Base-by-base conservation (phyloP, 2,113 vertebrate species). In the Pyrgilauda ruficollis region DNA sequence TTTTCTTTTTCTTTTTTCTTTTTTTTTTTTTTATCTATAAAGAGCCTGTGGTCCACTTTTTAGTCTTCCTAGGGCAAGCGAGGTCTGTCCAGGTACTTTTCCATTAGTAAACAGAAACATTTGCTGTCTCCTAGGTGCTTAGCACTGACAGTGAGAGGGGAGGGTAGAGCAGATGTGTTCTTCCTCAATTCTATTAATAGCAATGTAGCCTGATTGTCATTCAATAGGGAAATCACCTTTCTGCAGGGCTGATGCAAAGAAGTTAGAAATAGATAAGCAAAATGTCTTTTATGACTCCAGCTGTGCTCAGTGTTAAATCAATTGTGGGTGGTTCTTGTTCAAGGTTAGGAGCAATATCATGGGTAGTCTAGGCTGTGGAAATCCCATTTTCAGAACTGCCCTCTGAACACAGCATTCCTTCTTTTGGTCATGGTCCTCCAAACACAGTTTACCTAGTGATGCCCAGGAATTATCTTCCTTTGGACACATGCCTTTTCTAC, bases 41-140 rank as follows among this genome's bases (percentile, higher is more conserved):
- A 91, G 43, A 59, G 35, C 27, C 78, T 27, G 27, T 91, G 61
- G 67, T 73, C 90, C 59, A 67, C 49, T 90, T 94, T 95, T 90
- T 68, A 86, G 72, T 61, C 66, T 96, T 94, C 68, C 35, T n/a
- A 80, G 86, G 69, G 73, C 72, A 95, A 83, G 28, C 63, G 61
- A 95, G 63, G 73, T 95, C 87, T 94, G 68, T 91, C 89, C 90
- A 96, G 90, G 95, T 97, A 96, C 69, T 95, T 96, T 94, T 94
- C 90, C 92, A 84, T 91, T 79, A 87, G 93, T 92, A 94, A 93
- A 96, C 81, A 96, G 86, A 91, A 95, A 87, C 88, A 94, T 94
- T 96, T 94, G 74, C 93, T 93, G 92, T 95, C 92, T 95, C 86
- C 84, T 89, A 96, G 74, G 87, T 96, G 76, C 89, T 93, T 91